phyloP scores from a whole-genome alignment of 2,888 invertebrate genomes.

The Drosophila colorata region DNA sequence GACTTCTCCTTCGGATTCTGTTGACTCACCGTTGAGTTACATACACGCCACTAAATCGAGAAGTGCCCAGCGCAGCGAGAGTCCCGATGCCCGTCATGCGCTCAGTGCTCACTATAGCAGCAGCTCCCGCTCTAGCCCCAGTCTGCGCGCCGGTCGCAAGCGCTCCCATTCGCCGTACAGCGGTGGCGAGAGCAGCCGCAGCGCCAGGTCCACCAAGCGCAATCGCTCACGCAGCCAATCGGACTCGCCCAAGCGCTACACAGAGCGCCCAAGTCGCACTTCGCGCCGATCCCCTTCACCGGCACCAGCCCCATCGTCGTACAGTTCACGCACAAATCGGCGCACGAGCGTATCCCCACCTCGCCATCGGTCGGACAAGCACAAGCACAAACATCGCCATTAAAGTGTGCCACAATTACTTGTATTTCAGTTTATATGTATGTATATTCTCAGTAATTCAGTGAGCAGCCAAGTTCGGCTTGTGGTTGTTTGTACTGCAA shows the following conservation, averaged over 20 bases:
- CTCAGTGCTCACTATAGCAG: constrained; percentile 48
- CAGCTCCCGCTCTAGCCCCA: constrained; percentile 79
- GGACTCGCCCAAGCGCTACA: constrained; percentile 81
- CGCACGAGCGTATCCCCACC: constrained; percentile 69
- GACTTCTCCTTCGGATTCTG: constrained; percentile 58
- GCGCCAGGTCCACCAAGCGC: constrained; percentile 73
- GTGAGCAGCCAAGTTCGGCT: constrained; percentile 27
- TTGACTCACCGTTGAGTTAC: constrained; percentile 79
- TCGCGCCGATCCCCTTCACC: constrained; percentile 77
- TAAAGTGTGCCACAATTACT: constrained; percentile 20
- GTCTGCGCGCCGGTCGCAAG: constrained; percentile 80
- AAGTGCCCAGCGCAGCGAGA: constrained; percentile 69
- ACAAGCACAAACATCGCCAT: constrained; percentile 86
- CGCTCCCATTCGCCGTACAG: constrained; percentile 85
- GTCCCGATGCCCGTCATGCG: constrained; percentile 61
- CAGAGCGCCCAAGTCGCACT: constrained; percentile 67
- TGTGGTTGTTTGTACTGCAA: constrained; percentile 32
- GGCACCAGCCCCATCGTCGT: constrained; percentile 41
- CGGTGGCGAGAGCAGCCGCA: constrained; percentile 62
- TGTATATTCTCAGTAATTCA: constrained; percentile 38
- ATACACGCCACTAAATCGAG: constrained; percentile 55
- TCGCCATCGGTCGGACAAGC: constrained; percentile 84
- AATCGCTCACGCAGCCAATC: constrained; percentile 74
- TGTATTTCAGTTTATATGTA: constrained; percentile 14
- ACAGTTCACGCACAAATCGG: constrained; percentile 59